A percentile compares a stretch with the other conserved stretches of the same genome.
Evolutionary conservation across 2,113 vertebrate genomes (phyloP).

Genomic region (Cololabis saira): DNA sequence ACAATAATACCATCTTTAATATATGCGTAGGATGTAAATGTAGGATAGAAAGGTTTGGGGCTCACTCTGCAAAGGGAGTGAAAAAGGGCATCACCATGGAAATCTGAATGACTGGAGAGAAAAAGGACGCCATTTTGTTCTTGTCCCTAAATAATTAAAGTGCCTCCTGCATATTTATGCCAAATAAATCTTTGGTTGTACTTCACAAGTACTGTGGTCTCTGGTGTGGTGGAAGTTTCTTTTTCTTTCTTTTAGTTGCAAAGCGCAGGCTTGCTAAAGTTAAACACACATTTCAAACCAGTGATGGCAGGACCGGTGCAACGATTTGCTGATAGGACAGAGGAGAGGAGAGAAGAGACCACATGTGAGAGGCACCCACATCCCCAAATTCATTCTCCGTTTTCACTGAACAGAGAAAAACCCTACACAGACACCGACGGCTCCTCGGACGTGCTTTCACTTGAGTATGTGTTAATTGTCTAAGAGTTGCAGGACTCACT

Average conservation of each 20-base stretch:
- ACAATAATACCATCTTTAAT: neutral
- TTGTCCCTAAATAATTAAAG: neutral
- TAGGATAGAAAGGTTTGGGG: neutral
- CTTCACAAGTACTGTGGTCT: slow-evolving; percentile 35
- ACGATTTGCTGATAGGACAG: slow-evolving; percentile 79
- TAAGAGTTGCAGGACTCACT: slow-evolving; percentile 82
- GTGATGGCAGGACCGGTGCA: slow-evolving; percentile 68
- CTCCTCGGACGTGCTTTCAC: slow-evolving; percentile 1
- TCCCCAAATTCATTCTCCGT: slow-evolving; percentile 22
- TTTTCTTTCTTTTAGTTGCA: slow-evolving; percentile 65
- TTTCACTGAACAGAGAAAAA: slow-evolving; percentile 19
- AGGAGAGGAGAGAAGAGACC: slow-evolving; percentile 71
- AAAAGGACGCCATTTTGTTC: slow-evolving; percentile 58
- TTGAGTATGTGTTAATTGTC: neutral
- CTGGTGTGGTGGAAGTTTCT: slow-evolving; percentile 62
- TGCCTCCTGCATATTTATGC: neutral
- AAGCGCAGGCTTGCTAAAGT: slow-evolving; percentile 69
- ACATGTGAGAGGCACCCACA: slow-evolving; percentile 54
- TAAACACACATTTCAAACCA: slow-evolving; percentile 85
- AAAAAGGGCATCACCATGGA: slow-evolving; percentile 5
- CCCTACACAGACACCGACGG: slow-evolving; percentile 15
- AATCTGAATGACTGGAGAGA: slow-evolving; percentile 23
- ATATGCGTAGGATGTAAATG: neutral
- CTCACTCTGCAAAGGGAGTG: neutral
- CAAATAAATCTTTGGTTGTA: neutral